These are phyloP conservation scores for Quadroppia sp. DNA, from an alignment of 2,888 invertebrate genomes.

Conservation along the genomic window DNA sequence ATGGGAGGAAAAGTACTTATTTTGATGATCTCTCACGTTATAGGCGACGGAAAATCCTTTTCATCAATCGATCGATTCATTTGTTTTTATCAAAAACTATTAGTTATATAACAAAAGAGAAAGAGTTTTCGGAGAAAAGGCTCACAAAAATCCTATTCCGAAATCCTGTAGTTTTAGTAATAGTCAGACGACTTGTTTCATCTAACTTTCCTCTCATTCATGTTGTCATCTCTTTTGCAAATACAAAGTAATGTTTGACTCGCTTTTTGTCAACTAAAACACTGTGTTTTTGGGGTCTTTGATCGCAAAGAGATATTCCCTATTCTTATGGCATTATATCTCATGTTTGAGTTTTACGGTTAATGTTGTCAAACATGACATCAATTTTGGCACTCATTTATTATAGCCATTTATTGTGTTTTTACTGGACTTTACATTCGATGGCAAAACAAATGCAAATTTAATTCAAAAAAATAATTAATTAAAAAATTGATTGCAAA, in stretches of 20 bases:
- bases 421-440: no score
- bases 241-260: background rate
- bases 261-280: background rate
- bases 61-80: conserved; percentile 36
- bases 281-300: background rate
- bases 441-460: background rate
- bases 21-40: conserved; percentile 31
- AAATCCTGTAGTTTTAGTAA: conserved; percentile 1
- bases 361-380: no score
- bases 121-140: background rate
- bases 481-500: background rate
- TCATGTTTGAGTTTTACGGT: no score
- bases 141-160: background rate
- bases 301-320: background rate
- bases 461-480: background rate
- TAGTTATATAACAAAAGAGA: background rate
- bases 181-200: conserved; percentile 17
- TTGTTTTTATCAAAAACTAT: conserved; percentile 34
- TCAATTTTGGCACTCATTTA: no score
- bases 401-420: no score
- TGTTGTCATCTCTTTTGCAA: background rate
- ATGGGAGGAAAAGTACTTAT: conserved; percentile 19
- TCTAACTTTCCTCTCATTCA: background rate
- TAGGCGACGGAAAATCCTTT: background rate
- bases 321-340: background rate